Percentiles rank a stretch among this genome's conserved stretches.
Conservation (phyloP, 2,888 invertebrate genomes). For the Luperina testacea region DNA sequence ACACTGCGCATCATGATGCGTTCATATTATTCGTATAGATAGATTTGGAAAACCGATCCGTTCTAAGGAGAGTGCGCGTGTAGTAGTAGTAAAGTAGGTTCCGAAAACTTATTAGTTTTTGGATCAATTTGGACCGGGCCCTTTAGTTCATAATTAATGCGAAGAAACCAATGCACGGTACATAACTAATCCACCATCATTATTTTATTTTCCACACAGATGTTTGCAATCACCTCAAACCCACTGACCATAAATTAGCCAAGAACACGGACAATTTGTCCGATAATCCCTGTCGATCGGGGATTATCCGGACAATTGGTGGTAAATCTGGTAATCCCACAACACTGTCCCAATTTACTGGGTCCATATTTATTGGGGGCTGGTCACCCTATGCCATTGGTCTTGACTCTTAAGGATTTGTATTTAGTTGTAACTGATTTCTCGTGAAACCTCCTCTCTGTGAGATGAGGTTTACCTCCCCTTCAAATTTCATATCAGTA, state of each 20-base stretch:
- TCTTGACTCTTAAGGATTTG: conserved; percentile 64
- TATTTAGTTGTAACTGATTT: conserved; percentile 48
- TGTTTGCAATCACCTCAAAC: conserved; percentile 47
- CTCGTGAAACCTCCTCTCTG: not conserved
- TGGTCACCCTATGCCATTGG: conserved; percentile 70
- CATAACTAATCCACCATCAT: conserved; percentile 8
- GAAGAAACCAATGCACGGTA: not conserved
- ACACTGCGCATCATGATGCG: no score
- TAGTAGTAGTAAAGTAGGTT: not conserved
- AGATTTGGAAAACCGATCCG: not conserved
- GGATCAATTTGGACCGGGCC: not conserved
- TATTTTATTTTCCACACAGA: conserved; percentile 42
- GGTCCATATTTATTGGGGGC: conserved; percentile 75
- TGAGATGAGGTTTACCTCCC: not conserved
- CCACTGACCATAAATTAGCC: conserved; percentile 73
- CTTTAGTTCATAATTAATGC: no score
- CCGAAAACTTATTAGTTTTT: not conserved
- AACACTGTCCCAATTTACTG: conserved; percentile 69
- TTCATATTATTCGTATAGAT: no score
- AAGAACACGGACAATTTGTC: conserved; percentile 72
- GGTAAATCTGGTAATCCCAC: conserved; percentile 78
- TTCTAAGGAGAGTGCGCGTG: not conserved
- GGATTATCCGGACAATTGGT: conserved; percentile 79
- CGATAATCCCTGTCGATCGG: conserved; percentile 80
- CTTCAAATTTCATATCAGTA: not conserved